Evolutionary conservation across 2,797 vertebrate species (phyloP), one percentile per base, ranked within the genome.

Genomic region (Eulemur rubriventer): DNA sequence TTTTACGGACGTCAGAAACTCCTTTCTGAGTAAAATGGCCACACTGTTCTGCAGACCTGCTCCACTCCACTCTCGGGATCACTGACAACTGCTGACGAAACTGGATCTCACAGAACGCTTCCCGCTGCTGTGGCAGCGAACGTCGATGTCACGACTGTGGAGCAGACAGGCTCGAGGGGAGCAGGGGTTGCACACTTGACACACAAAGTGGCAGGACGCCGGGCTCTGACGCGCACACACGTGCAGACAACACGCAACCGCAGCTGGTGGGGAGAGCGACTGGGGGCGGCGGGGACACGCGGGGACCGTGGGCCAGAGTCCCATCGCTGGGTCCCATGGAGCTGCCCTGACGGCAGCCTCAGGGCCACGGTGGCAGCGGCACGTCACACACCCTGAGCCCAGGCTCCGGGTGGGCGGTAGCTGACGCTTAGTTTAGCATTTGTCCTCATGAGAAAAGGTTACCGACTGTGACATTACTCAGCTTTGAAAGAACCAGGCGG

Each of bases 351-450:
- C 7, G 43, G 43, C 43, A 43, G 43, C 48, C 92, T 17, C 18
- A 4, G 55, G 20, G 38, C 0, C 7, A n/a, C 0, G 0, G 1
- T 14, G 8, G 59, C 22, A 0, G 30, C 65, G 2, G 55, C 20
- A 3, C 30, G 46, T 46, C 2, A 6, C 1, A 0, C 7, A 10
- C 1, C 1, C 55, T 30, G 2, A n/a, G 52, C 35, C 46, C 22
- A 28, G 73, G 22, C 24, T 3, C 52, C 6, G 0, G 0, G 76
- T 0, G 24, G 63, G 72, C 11, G 1, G 48, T 1, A 2, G 65
- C 16, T 26, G 22, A 46, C 1, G 20, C n/a, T 24, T 24, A 73
- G 13, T 30, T 38, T 26, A 63, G 61, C n/a, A 2, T 67, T 50
- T 65, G 26, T 50, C 52, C 69, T 67, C 33, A 26, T 73, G 92